A percentile compares a stretch with the other conserved stretches of the same genome.
Conservation (phyloP, 2,888 invertebrate species). For the Hypena proboscidalis region DNA sequence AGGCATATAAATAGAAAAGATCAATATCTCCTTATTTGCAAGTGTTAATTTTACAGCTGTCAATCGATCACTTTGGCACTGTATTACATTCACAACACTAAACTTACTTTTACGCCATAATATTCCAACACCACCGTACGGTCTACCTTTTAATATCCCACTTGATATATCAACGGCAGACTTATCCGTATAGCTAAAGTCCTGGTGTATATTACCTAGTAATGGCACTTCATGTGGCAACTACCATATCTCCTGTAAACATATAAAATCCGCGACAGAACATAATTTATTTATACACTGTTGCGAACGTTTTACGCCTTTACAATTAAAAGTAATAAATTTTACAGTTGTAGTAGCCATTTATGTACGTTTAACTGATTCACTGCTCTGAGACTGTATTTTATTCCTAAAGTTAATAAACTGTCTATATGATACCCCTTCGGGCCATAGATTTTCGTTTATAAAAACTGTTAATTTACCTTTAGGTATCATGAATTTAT, state of each 20-base stretch:
- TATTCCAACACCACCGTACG: slow-evolving; percentile 1
- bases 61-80: too few species aligned
- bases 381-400: background rate
- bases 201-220: slow-evolving; percentile 1
- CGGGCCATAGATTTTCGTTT: background rate
- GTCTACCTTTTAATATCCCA: background rate
- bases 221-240: background rate
- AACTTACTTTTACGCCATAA: slow-evolving; percentile 3
- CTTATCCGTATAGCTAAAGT: slow-evolving; percentile 6
- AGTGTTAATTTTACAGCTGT: too few species aligned
- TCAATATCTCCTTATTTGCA: too few species aligned
- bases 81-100: background rate
- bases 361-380: background rate
- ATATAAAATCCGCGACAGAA: background rate
- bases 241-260: background rate
- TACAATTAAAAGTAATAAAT: slow-evolving; percentile 5
- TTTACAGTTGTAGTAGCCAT: slow-evolving; percentile 1
- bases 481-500: background rate
- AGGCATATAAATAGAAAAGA: too few species aligned
- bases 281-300: slow-evolving; percentile 1
- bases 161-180: slow-evolving; percentile 1
- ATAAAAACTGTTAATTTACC: background rate
- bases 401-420: background rate
- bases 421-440: background rate
- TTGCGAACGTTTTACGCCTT: background rate